Conservation (phyloP, 2,113 vertebrate genomes). For the Columba janthina region DNA sequence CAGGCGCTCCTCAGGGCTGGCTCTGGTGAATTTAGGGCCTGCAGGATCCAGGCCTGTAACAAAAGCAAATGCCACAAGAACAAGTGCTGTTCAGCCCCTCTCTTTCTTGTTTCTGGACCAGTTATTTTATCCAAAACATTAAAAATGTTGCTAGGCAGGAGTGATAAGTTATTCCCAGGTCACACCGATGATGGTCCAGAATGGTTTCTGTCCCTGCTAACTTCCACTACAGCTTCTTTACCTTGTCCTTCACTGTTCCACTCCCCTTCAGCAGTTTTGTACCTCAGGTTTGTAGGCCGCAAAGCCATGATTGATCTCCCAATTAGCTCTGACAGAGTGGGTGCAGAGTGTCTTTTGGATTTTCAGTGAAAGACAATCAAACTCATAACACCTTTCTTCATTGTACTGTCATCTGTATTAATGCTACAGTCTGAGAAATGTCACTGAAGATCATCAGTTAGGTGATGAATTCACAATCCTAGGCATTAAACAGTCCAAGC, state of each 20-base stretch:
- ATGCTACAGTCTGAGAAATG: not conserved
- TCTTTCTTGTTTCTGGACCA: not conserved
- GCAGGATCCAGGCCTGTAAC: conserved; percentile 89
- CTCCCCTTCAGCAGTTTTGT: not conserved
- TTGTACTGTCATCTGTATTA: not conserved
- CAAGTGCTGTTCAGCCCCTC: not conserved
- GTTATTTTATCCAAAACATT: not conserved
- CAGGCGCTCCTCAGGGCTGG: conserved; percentile 83
- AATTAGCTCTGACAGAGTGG: not conserved
- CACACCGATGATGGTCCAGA: not conserved
- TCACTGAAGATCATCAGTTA: not conserved
- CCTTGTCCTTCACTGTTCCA: not conserved
- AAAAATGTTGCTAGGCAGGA: not conserved
- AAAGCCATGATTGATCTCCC: not conserved
- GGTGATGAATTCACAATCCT: not conserved
- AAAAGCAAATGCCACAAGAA: not conserved
- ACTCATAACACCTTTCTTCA: not conserved
- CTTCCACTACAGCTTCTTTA: not conserved
- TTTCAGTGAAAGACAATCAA: not conserved
- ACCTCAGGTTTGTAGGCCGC: not conserved
- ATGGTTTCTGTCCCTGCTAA: not conserved
- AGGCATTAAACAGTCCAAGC: not conserved
- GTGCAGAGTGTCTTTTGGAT: not conserved
- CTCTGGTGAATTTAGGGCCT: conserved; percentile 88
- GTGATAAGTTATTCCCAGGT: not conserved